Base-by-base conservation (phyloP, 2,797 vertebrate genomes). In the Steatocranus sp. region DNA sequence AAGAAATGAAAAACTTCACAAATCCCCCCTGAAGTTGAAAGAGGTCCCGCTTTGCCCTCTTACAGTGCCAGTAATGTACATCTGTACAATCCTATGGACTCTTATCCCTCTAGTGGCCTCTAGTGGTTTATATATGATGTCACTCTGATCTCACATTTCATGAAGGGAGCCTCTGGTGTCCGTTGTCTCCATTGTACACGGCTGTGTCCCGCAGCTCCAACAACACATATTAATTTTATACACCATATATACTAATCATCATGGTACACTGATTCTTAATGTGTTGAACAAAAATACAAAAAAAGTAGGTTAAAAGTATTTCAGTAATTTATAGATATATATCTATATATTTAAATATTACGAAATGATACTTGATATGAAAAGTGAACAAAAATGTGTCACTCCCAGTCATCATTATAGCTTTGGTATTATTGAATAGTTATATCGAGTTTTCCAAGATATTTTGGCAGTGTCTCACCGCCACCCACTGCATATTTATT, bases 21-120 rank as follows among this genome's bases (percentile, higher is more conserved):
- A n/a, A 56, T 8, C 15, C 15, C 10, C 66, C 17, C 32, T 41
- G 27, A 74, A 27, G 17, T 18, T 20, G 34, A 7, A 48, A 34
- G 78, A 53, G 41, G 48, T 78, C 61, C n/a, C 9, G 14, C 50
- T 54, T 73, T 81, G 34, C 36, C 34, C 36, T 80, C 36, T 34
- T 58, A 17, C 30, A 20, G 17, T 77, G 61, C 61, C 54, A 66
- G n/a, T 36, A 12, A 34, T 36, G n/a, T 66, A 14, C 27, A 11
- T 48, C 53, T 36, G 51, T 58, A 23, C 68, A 49, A 18, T 78
- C 79, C 53, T 76, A 50, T 79, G 87, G 66, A 88, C 76, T 78
- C 48, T 18, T 78, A 48, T 83, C 78, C 80, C 84, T 95, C 86
- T 94, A 93, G 93, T 89, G 93, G 90, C 94, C 95, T 95, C 95